Base-by-base conservation (phyloP, 1,140 invertebrate genomes). In the Halyomorpha halys region DNA sequence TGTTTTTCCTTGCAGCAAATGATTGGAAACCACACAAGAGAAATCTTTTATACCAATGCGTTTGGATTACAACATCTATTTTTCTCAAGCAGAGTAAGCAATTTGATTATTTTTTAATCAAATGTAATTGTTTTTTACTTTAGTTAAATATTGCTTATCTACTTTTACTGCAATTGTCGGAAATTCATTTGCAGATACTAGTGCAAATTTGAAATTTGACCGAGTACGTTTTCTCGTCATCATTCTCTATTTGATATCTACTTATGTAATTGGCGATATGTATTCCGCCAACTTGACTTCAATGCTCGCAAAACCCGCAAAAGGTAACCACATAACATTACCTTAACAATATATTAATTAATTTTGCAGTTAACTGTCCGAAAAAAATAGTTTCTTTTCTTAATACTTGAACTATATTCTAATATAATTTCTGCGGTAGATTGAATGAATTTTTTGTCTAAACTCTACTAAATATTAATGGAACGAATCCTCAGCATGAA, bases 201-300 rank as follows among this genome's bases (percentile, higher is more conserved):
- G 76, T 67, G 76, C 81, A 59, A 79, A 81, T 18, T 80, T 80
- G 21, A 76, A 78, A 9, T 81, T 77, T 3, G 75, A 80, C 67
- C 81, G 82, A 68, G 79, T 81, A 1, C 78, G 84, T 62, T 78
- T 84, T 44, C 75, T 85, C 4, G 78, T 79, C 3, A 79, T 84
- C 11, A 72, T 86, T 0, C 75, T 85, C 63, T 83, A 83, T 61
- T 74, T 86, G 8, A 80, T 82, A 19, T 81, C 82, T 16, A 86
- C 85, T 1, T 87, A 86, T 73, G 82, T 86, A 0, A 81, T 87
- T 47, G 83, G 82, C 2, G 84, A 86, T 70, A 82, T 86, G 74
- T 86, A 86, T 70, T 85, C 84, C 0, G 85, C 85, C 5, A 85
- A 84, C 73, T 72, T 86, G 56, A 86, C 84, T 15, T 86, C 84